A percentile compares a stretch with the other conserved stretches of the same genome.
Evolutionary conservation across 2,888 invertebrate species (phyloP).

Genomic region (Glaucopsyche alexis): DNA sequence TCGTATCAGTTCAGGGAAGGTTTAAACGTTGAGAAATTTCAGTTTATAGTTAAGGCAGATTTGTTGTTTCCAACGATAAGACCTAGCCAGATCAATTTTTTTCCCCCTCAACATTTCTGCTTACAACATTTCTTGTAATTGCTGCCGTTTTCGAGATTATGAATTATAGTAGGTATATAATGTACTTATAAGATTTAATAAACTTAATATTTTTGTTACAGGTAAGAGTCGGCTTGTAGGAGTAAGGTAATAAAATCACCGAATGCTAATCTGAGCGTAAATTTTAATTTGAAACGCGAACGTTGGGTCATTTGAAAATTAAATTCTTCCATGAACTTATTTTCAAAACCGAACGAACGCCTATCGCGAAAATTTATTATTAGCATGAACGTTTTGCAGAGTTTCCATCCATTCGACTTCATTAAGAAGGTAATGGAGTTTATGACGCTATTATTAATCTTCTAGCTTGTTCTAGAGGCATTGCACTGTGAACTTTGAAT

Average conservation of each 20-base stretch:
- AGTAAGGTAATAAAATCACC: neutral
- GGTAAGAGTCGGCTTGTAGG: conserved; percentile 19
- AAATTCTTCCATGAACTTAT: neutral
- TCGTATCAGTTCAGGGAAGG: too few relatives aligned
- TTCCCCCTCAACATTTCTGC: too few relatives aligned
- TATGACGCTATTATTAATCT: conserved; percentile 67
- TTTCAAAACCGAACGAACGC: conserved; percentile 39
- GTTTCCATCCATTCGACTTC: conserved; percentile 69
- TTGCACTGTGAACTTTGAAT: conserved; percentile 43
- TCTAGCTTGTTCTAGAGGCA: conserved; percentile 31
- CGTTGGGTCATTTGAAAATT: neutral
- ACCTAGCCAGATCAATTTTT: too few relatives aligned
- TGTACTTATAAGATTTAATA: neutral
- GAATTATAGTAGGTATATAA: too few relatives aligned
- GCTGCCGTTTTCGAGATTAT: too few relatives aligned
- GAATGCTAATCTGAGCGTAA: neutral
- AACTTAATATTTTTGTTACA: conserved; percentile 26
- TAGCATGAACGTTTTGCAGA: conserved; percentile 57
- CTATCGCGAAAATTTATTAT: conserved; percentile 58
- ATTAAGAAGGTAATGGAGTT: conserved; percentile 69
- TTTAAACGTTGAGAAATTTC: too few relatives aligned
- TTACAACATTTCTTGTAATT: too few relatives aligned
- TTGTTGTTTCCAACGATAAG: too few relatives aligned
- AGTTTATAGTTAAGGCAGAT: too few relatives aligned
- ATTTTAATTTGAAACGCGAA: conserved; percentile 14